These are phyloP conservation scores for Colletes latitarsis DNA, from an alignment of 1,140 invertebrate species.

Conservation along the genomic window DNA sequence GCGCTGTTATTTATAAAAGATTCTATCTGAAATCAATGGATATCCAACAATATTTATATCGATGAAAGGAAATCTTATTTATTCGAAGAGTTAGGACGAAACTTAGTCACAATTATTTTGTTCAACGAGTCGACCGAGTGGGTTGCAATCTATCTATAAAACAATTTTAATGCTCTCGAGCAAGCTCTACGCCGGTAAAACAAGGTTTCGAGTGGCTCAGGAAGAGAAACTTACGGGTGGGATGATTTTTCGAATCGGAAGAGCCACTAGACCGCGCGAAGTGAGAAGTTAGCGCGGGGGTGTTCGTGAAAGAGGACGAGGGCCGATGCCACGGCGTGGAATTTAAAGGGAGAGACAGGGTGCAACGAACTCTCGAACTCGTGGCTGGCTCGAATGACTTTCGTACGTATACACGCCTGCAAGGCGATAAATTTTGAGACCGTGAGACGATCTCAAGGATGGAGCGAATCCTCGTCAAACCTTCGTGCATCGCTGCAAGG, in stretches of 20 bases:
- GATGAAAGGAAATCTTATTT: no score
- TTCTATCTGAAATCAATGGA: no score
- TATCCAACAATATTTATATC: no score
- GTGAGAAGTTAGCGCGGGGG: constrained; percentile 37
- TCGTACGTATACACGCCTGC: background rate
- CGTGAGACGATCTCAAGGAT: background rate
- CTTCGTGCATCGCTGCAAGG: background rate
- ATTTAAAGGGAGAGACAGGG: constrained; percentile 58
- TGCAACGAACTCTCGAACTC: constrained; percentile 63
- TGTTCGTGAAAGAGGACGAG: constrained; percentile 30
- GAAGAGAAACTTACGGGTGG: constrained; percentile 23
- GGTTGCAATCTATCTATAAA: background rate
- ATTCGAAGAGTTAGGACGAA: no score
- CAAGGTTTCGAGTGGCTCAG: constrained; percentile 31
- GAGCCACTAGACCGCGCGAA: constrained; percentile 68
- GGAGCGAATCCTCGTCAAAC: background rate
- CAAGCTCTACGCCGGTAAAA: constrained; percentile 9
- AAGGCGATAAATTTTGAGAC: constrained; percentile 3
- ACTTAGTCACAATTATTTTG: no score
- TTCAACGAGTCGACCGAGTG: background rate
- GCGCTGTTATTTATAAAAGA: no score
- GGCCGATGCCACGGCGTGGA: constrained; percentile 24
- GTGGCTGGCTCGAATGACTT: constrained; percentile 17
- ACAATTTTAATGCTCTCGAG: constrained; percentile 22
- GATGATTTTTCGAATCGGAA: constrained; percentile 65